Percentiles rank a stretch among this genome's conserved stretches.
phyloP scores from a whole-genome alignment of 2,888 invertebrate genomes.

The Apamea monoglypha region DNA sequence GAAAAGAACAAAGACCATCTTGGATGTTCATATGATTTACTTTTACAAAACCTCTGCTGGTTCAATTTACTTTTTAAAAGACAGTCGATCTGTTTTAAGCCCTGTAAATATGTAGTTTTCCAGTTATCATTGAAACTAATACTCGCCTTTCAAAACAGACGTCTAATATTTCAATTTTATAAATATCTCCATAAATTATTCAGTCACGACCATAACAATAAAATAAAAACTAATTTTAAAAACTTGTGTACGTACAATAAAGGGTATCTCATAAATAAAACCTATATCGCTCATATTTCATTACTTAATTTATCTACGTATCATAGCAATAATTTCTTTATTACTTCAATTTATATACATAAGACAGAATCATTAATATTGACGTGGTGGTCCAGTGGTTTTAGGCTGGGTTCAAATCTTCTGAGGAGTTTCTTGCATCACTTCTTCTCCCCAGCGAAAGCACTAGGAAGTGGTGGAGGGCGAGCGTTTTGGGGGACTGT shows the following conservation, averaged over 20 bases:
- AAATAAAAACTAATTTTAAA: not conserved
- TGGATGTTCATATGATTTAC: not conserved
- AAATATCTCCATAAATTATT: conserved; percentile 19
- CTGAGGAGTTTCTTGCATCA: no score
- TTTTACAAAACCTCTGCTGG: not conserved
- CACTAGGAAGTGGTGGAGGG: no score
- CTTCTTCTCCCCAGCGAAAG: no score
- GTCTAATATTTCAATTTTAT: not conserved
- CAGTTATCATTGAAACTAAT: not conserved
- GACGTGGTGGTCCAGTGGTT: no score
- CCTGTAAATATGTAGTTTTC: not conserved
- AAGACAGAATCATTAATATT: conserved; percentile 18
- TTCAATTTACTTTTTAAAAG: no score
- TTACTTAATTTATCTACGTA: conserved; percentile 16
- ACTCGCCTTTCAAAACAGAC: not conserved
- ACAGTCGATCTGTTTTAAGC: no score
- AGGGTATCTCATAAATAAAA: conserved; percentile 20
- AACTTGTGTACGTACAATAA: not conserved
- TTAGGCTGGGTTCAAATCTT: no score
- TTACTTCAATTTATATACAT: conserved; percentile 29
- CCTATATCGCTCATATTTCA: conserved; percentile 3
- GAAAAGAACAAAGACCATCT: not conserved
- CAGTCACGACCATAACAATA: not conserved
- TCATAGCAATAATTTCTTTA: conserved; percentile 26
- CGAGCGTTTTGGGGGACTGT: no score